Conservation (phyloP, 2,797 vertebrate genomes). For the Gila robusta region DNA sequence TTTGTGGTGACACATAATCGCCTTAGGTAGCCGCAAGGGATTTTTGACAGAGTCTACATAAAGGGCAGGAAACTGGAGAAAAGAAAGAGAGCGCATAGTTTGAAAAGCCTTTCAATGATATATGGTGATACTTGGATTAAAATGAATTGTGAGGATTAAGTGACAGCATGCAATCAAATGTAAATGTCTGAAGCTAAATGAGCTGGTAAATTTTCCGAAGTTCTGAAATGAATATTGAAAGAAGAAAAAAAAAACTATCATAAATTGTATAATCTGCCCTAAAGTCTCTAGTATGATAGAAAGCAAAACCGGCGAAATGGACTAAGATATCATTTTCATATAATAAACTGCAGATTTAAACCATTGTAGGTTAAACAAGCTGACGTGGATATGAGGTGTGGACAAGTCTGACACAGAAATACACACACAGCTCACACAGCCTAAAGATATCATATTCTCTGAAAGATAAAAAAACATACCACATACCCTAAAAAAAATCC, state of each 20-base stretch:
- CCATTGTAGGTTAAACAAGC: not conserved
- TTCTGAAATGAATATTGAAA: not conserved
- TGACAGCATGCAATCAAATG: not conserved
- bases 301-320: not conserved
- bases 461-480: not conserved
- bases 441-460: not conserved
- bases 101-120: conserved; percentile 26
- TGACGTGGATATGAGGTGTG: not conserved
- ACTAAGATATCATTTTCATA: not conserved
- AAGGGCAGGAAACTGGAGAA: conserved; percentile 58
- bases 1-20: conserved; percentile 64
- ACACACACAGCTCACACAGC: conserved; percentile 4
- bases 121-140: conserved; percentile 19
- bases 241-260: not conserved
- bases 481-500: not conserved
- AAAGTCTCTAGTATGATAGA: not conserved
- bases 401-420: not conserved
- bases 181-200: not conserved
- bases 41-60: conserved; percentile 47
- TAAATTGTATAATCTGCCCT: not conserved
- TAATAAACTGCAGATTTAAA: not conserved
- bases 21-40: conserved; percentile 49
- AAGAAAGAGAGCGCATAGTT: conserved; percentile 5
- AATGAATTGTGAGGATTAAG: conserved; percentile 6
- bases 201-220: not conserved